Evolutionary conservation across 2,113 vertebrate species (phyloP), one percentile per base, ranked within the genome.

Genomic region (Dendropsophus ebraccatus): DNA sequence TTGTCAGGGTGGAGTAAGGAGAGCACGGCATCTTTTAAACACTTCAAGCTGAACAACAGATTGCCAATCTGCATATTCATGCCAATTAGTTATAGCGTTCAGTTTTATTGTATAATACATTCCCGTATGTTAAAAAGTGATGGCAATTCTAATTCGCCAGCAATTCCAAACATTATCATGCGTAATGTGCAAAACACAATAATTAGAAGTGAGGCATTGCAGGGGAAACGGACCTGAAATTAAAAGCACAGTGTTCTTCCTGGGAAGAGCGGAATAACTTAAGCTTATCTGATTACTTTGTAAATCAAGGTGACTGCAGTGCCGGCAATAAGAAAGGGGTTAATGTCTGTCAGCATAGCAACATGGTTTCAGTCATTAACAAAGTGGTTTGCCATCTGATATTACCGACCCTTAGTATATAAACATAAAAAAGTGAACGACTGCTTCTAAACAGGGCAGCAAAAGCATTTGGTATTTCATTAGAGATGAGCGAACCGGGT

Each of bases 1-100:
- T 62, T 62, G 37, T 16, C 56, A 28, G 58, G 56, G 56, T 28
- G 56, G 56, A 81, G 58, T 65, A 62, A 47, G 7, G 23, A 28
- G 78, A 60, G 4, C 1, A 8, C 23, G 2, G 13, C 13, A 16
- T 28, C 62, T 80, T 60, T 79, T 80, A 62, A 62, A 47, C 78
- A 81, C 78, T 81, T 58, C 30, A 19, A 58, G 56, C 78, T 9
- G 35, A 60, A 81, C 52, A 81, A 81, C 78, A 81, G 78, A 81
- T 81, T 81, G 78, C 56, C 78, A 81, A 81, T 81, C 78, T 81
- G 58, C 78, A 62, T 81, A 81, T 81, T 81, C 78, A 81, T 81
- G 78, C 78, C 78, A 81, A 81, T 81, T 81, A 81, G 78, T 81
- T 65, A 81, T 65, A 81, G 52, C 60, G 78, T 81, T 81, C 78